Conservation (phyloP, 2,797 vertebrate genomes). For the Erithacus rubecula region DNA sequence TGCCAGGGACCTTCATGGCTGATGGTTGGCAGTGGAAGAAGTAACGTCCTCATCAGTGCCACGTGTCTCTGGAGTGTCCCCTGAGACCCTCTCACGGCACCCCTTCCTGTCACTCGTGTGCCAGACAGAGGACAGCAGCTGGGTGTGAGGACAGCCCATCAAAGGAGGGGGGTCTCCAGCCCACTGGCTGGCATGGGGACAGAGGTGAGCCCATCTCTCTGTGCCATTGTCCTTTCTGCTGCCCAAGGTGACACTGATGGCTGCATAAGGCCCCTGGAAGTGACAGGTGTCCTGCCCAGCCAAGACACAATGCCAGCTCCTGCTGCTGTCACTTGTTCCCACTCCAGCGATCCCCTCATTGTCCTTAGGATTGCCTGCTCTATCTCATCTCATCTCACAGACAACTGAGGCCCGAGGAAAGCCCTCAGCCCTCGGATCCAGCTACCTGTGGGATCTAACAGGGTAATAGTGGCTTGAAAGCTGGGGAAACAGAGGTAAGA, state of each 20-base stretch:
- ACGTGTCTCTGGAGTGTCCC: rapidly evolving
- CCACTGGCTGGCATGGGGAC: rapidly evolving
- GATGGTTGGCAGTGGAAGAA: neutral
- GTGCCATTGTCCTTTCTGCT: neutral
- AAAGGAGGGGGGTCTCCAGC: neutral
- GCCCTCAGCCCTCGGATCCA: neutral
- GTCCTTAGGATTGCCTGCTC: neutral
- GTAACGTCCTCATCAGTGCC: rapidly evolving
- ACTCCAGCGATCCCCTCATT: rapidly evolving
- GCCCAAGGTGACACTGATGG: neutral
- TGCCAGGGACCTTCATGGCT: neutral
- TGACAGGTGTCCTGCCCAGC: neutral
- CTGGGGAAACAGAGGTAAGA: rapidly evolving
- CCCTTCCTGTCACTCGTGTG: neutral
- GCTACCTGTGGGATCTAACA: neutral
- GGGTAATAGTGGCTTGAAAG: neutral
- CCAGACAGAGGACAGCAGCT: neutral
- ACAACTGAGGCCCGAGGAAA: neutral
- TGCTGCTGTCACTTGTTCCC: neutral
- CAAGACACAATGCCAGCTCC: neutral
- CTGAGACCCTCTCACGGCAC: neutral
- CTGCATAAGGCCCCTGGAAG: neutral
- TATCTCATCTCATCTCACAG: neutral
- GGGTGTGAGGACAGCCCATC: neutral
- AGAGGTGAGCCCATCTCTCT: neutral